These are phyloP conservation scores for Catostylus mosaicus DNA, from an alignment of 30 jellyfish, hydroid and myxozoan genomes.

Conservation along the genomic window DNA sequence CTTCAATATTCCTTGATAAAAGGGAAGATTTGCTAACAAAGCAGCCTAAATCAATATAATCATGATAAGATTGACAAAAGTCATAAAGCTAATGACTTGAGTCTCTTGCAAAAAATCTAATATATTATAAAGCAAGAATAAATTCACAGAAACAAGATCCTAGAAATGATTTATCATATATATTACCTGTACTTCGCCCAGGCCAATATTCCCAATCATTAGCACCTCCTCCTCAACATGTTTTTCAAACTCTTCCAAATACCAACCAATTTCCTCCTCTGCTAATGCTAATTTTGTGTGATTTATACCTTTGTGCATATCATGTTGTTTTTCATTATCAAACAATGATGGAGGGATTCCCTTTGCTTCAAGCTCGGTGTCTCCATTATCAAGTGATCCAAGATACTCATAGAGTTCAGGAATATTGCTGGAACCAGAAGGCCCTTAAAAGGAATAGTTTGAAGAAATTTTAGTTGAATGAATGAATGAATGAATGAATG, in stretches of 20 bases:
- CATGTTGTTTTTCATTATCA: slow-evolving; percentile 64
- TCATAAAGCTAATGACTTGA: no score
- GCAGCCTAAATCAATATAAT: no score
- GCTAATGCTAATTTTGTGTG: slow-evolving; percentile 78
- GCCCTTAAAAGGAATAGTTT: no score
- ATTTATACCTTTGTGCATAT: slow-evolving; percentile 56
- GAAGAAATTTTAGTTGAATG: no score
- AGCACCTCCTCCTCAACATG: slow-evolving; percentile 86
- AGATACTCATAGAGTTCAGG: slow-evolving; percentile 80
- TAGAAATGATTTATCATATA: not conserved
- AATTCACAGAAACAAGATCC: no score
- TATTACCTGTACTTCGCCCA: slow-evolving; percentile 86
- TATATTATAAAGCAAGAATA: no score
- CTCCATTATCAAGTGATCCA: slow-evolving; percentile 79
- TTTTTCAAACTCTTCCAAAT: slow-evolving; percentile 87
- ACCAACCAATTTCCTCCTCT: slow-evolving; percentile 89
- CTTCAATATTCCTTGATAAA: no score
- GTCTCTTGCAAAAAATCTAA: no score
- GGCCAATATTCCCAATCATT: slow-evolving; percentile 90
- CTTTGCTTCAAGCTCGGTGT: slow-evolving; percentile 72
- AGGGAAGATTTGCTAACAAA: no score
- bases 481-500: no score
- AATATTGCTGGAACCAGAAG: slow-evolving; percentile 44
- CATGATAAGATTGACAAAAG: no score
- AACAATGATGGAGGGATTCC: slow-evolving; percentile 71